Evolutionary conservation across 2,113 vertebrate species (phyloP), one percentile per base, ranked within the genome.

Genomic region (Gasterosteus nipponicus): DNA sequence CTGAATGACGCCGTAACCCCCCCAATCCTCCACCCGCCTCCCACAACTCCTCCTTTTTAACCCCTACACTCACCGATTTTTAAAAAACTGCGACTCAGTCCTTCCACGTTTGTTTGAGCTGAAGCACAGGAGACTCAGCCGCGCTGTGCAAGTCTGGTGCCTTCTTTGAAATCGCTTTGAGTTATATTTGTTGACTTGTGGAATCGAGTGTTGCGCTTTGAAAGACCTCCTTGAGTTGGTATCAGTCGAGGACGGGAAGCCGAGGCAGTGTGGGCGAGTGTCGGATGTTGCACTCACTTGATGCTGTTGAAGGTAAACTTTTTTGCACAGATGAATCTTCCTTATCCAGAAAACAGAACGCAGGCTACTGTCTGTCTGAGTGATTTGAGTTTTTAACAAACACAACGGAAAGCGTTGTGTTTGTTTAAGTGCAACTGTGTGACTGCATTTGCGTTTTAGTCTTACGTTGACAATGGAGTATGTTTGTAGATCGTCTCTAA

Each of bases 281-380:
- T 83, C 49, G 60, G 69, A 70, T 64, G 86, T 91, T 26, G 87
- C 82, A 85, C 83, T 91, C 87, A 73, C 68, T 73, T 56, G 46
- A 81, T 19, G 77, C 78, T 62, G 70, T 80, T 83, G 82, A 86
- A 86, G 78, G 81, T 84, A 76, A 74, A 84, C 75, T 63, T 38
- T 38, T 93, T 94, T 94, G 92, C 93, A 94, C 93, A 94, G 82
- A 90, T 74, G 77, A 91, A 84, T 80, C 69, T 81, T 88, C 89
- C 91, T 70, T 38, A 77, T 86, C 86, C 76, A 84, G 70, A 88
- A 14, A 79, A 82, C 82, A 56, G 77, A 82, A 26, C 64, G 64
- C 84, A 75, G 69, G 81, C 69, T 69, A 71, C 88, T 84, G 87
- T 83, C 87, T 69, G 70, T 41, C 39, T 74, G 82, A 87, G 67